Evolutionary conservation across 2,797 vertebrate genomes (phyloP), one percentile per base, ranked within the genome.

Genomic region (Coregonus ussuriensis): DNA sequence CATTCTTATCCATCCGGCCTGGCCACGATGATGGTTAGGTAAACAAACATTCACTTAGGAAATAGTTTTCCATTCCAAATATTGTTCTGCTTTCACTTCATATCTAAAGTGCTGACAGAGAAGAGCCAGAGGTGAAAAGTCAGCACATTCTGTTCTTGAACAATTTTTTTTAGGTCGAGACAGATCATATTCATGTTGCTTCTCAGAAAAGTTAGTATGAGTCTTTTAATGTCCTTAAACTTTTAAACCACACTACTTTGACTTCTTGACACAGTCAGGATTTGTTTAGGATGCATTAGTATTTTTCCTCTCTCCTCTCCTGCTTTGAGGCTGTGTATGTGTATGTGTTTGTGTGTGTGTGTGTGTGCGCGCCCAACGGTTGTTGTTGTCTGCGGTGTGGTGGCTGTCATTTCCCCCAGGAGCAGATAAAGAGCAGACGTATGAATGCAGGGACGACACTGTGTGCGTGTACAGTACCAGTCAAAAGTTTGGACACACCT

Each of bases 371-470:
- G 74, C 81, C 84, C 82, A 73, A 72, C 73, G 85, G 79, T 84
- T 86, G 85, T 84, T 88, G 83, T 72, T 72, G 69, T 63, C 35
- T 71, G 78, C 79, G 78, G 56, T 25, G 56, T 80, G 71, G 21
- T 51, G 16, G 74, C 81, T 79, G 75, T 77, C 83, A 87, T 79
- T 78, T 79, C 73, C 80, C 79, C 54, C 11, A 79, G 78, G 63
- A 14, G 77, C 80, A 85, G 88, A 89, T 89, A 87, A 84, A 86
- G 31, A 59, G 72, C 72, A 71, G 41, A 15, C 13, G 25, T 18
- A 25, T 56, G 54, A 47, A 84, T 75, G 81, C 82, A 82, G 77
- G 25, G 71, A 88, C 83, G 86, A 89, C 88, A 84, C n/a, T 4
- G 67, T 74, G 75, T 33, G 51, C 25, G 25, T 25, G 25, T 25